Conservation (phyloP, 2,888 invertebrate species). For the Anticlea derivata region DNA sequence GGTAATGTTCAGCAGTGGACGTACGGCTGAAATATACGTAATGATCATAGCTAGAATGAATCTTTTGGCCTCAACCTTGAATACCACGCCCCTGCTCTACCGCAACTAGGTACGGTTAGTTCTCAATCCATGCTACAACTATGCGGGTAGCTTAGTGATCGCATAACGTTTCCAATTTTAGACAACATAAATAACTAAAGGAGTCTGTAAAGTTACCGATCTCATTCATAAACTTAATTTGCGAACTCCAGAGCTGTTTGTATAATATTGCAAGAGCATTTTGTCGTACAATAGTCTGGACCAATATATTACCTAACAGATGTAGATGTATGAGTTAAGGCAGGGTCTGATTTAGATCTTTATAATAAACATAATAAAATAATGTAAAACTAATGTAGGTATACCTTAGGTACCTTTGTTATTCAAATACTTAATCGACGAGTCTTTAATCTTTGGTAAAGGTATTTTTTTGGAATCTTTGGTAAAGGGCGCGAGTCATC, state of each 20-base stretch:
- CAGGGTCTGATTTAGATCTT: constrained; percentile 18
- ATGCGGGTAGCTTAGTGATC: constrained; percentile 3
- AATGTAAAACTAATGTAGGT: too few relatives aligned
- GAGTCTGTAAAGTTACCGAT: constrained; percentile 27
- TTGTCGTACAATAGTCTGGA: constrained; percentile 33
- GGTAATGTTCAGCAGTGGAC: too few relatives aligned
- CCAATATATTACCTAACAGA: constrained; percentile 15
- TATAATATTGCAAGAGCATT: constrained; percentile 26
- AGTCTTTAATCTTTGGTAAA: too few relatives aligned
- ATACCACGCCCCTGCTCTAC: too few relatives aligned
- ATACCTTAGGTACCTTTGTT: too few relatives aligned
- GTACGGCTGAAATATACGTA: too few relatives aligned
- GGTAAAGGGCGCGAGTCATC: too few relatives aligned
- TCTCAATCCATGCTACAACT: constrained; percentile 10
- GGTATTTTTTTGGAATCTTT: too few relatives aligned
- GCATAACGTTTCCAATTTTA: constrained; percentile 21
- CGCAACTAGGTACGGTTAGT: constrained; percentile 1
- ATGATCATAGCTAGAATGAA: too few relatives aligned
- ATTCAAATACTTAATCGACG: too few relatives aligned
- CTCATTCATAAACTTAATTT: constrained; percentile 31
- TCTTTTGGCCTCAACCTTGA: too few relatives aligned
- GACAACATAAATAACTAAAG: constrained; percentile 22
- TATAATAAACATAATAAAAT: too few relatives aligned
- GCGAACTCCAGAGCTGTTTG: constrained; percentile 19
- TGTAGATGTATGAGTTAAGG: constrained; percentile 4